phyloP scores from a whole-genome alignment of 2,797 vertebrate species.

The Sebastes paucispinis region DNA sequence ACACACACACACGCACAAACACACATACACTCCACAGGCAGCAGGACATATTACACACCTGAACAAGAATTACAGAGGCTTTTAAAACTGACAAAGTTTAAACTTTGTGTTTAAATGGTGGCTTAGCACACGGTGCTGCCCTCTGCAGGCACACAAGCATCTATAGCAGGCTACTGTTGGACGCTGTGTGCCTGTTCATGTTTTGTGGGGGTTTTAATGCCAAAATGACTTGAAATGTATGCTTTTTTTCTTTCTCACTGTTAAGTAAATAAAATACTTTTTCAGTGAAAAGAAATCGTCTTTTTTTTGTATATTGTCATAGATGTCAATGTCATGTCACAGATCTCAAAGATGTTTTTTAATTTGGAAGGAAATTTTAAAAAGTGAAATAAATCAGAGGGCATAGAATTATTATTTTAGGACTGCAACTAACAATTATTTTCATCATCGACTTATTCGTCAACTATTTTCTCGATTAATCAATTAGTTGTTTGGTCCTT shows the following conservation, averaged over 20 bases:
- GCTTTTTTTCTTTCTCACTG: constrained; percentile 70
- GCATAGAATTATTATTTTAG: too few species aligned
- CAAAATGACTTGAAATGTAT: constrained; percentile 69
- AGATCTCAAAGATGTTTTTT: background rate
- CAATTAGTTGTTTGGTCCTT: too few species aligned
- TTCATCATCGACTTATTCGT: rapidly evolving
- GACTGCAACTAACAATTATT: too few species aligned
- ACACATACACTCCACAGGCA: constrained; percentile 24
- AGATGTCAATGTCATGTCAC: background rate
- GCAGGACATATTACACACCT: constrained; percentile 31
- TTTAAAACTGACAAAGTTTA: constrained; percentile 19
- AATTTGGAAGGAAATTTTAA: too few species aligned
- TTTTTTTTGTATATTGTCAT: background rate
- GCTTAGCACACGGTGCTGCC: constrained; percentile 31
- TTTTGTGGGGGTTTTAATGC: constrained; percentile 56
- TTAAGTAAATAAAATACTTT: constrained; percentile 87
- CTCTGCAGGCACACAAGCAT: constrained; percentile 30
- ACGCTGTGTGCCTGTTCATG: constrained; percentile 17
- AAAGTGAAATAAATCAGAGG: too few species aligned
- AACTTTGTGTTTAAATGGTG: constrained; percentile 25
- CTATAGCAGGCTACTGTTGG: background rate
- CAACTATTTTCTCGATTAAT: too few species aligned
- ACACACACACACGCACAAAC: constrained; percentile 7
- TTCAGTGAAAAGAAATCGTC: constrained; percentile 63
- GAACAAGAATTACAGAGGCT: constrained; percentile 24